These are phyloP conservation scores for Andrena haemorrhoa DNA, from an alignment of 2,888 invertebrate species.

Conservation along the genomic window DNA sequence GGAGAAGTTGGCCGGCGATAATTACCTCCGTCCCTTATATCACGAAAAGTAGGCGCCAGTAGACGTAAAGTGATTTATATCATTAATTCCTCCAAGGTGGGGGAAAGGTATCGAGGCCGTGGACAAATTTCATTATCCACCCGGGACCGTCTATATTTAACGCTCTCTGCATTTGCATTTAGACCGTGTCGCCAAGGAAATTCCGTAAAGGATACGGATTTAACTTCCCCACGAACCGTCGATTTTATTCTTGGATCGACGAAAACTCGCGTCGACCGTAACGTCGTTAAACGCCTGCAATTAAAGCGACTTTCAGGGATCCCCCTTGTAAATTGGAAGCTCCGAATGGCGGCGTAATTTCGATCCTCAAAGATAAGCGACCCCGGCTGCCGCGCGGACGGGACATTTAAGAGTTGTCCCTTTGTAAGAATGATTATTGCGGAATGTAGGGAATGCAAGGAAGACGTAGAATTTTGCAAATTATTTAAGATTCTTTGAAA, in stretches of 20 bases:
- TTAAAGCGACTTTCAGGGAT: slow-evolving; percentile 10
- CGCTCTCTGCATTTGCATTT: slow-evolving; percentile 39
- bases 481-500: not conserved
- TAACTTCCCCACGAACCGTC: not conserved
- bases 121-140: slow-evolving; percentile 26
- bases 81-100: slow-evolving; percentile 29
- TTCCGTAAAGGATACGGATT: not conserved
- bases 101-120: slow-evolving; percentile 25
- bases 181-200: slow-evolving; percentile 5
- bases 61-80: slow-evolving; percentile 48
- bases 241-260: not conserved
- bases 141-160: slow-evolving; percentile 25
- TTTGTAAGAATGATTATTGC: not conserved
- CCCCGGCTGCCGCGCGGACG: not conserved
- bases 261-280: slow-evolving; percentile 2
- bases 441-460: not conserved
- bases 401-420: not conserved
- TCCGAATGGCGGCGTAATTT: not conserved
- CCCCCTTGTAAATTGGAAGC: slow-evolving; percentile 1
- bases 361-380: not conserved
- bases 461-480: not conserved
- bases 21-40: slow-evolving; percentile 38
- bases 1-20: slow-evolving; percentile 22
- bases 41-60: slow-evolving; percentile 34
- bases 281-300: slow-evolving; percentile 20